Conservation (phyloP, 2,797 vertebrate genomes). For the Phrynocephalus forsythii region DNA sequence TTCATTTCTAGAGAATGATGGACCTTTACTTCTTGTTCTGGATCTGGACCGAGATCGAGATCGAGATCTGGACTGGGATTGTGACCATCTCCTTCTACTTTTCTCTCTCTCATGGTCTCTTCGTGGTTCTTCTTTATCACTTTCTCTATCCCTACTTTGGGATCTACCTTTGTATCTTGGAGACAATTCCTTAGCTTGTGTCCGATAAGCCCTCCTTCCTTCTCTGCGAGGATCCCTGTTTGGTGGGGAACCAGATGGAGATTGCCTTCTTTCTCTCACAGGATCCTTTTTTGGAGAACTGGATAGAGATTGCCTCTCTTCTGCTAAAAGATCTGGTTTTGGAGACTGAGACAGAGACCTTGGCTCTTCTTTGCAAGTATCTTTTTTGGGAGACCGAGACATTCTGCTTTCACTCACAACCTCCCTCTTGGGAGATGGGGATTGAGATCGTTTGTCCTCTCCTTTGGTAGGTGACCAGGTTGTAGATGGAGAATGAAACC, state of each 20-base stretch:
- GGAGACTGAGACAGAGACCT: conserved; percentile 77
- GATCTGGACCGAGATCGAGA: conserved; percentile 85
- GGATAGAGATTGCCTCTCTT: conserved; percentile 54
- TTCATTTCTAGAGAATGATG: conserved; percentile 79
- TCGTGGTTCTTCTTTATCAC: conserved; percentile 78
- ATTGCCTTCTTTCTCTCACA: conserved; percentile 62
- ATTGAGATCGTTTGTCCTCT: conserved; percentile 84
- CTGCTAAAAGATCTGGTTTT: conserved; percentile 63
- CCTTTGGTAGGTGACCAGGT: conserved; percentile 82
- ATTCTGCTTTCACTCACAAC: conserved; percentile 68
- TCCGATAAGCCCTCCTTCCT: conserved; percentile 63
- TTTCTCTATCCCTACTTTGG: conserved; percentile 83
- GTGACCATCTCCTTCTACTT: conserved; percentile 83
- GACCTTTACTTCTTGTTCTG: conserved; percentile 80
- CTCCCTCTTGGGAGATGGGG: conserved; percentile 74
- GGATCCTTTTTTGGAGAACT: conserved; percentile 71
- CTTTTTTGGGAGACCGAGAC: conserved; percentile 74
- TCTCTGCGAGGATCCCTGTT: conserved; percentile 70
- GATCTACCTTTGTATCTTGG: conserved; percentile 82
- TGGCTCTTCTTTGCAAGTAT: conserved; percentile 58
- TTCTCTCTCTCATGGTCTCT: conserved; percentile 79
- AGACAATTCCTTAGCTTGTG: conserved; percentile 75
- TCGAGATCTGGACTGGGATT: conserved; percentile 80
- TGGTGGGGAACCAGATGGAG: conserved; percentile 72
- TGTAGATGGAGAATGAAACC: conserved; percentile 93